These are phyloP conservation scores for Axis porcinus DNA, from an alignment of 2,113 vertebrate genomes.

Conservation along the genomic window DNA sequence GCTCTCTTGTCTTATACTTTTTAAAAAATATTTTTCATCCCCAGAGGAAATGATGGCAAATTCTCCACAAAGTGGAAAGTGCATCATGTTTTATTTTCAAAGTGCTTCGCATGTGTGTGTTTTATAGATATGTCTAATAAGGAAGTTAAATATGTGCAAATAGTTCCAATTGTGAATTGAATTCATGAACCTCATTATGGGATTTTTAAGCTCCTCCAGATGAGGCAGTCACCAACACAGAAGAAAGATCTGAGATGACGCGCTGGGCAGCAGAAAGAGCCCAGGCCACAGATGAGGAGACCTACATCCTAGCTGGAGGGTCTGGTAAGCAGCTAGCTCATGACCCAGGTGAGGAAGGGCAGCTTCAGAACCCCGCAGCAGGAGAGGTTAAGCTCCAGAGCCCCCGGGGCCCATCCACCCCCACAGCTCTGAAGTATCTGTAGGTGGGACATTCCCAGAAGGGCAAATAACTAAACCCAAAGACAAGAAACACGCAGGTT, in stretches of 20 bases:
- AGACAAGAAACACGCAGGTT: background rate
- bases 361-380: rapidly evolving
- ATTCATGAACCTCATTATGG: constrained; percentile 40
- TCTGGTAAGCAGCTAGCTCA: background rate
- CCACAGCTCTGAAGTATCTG: background rate
- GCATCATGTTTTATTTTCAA: constrained; percentile 74
- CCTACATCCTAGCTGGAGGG: background rate
- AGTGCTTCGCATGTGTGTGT: constrained; percentile 64
- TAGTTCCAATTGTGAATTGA: constrained; percentile 43
- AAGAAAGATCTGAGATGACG: background rate
- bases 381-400: background rate
- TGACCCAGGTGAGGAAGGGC: background rate
- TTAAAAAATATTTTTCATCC: background rate
- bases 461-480: background rate
- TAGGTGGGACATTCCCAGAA: background rate
- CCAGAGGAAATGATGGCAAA: constrained; percentile 52
- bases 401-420: rapidly evolving
- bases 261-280: background rate
- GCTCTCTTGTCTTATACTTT: constrained; percentile 29
- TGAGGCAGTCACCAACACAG: background rate
- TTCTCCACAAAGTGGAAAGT: constrained; percentile 76
- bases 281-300: background rate
- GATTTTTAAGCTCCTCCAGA: background rate
- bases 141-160: constrained; percentile 26
- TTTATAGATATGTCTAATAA: constrained; percentile 18